These are phyloP conservation scores for Embiotoca jacksoni DNA, from an alignment of 2,113 vertebrate species.

Conservation along the genomic window DNA sequence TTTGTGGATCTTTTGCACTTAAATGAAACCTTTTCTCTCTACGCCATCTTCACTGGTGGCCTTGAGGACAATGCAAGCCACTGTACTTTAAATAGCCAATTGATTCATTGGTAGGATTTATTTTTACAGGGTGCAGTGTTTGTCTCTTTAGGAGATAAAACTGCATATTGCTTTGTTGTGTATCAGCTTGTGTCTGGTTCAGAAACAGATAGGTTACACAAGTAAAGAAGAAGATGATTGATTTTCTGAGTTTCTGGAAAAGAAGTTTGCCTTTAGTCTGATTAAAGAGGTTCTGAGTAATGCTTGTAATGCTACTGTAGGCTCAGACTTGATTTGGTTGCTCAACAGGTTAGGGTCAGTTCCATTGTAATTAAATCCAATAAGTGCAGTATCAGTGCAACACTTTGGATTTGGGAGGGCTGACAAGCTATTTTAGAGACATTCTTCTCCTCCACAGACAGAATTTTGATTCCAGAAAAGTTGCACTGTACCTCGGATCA, in stretches of 20 bases:
- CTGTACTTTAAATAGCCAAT: constrained; percentile 12
- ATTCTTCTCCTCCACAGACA: constrained; percentile 1
- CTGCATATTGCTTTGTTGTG: constrained; percentile 2
- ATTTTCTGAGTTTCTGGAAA: constrained; percentile 21
- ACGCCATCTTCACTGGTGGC: neutral
- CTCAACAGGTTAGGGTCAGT: constrained; percentile 46
- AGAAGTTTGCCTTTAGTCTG: constrained; percentile 17
- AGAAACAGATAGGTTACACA: constrained; percentile 11
- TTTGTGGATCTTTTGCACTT: constrained; percentile 22
- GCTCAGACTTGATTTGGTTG: constrained; percentile 53
- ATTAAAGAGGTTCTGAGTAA: constrained; percentile 34
- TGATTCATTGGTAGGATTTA: constrained; percentile 26
- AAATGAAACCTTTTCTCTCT: constrained; percentile 2
- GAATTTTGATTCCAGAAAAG: constrained; percentile 14
- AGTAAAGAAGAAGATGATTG: constrained; percentile 34
- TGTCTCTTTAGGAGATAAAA: constrained; percentile 14
- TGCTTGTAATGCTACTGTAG: constrained; percentile 33
- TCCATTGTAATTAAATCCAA: constrained; percentile 50
- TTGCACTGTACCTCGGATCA: constrained; percentile 16
- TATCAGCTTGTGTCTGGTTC: neutral
- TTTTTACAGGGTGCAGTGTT: constrained; percentile 24
- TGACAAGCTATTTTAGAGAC: constrained; percentile 16
- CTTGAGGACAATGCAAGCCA: constrained; percentile 7
- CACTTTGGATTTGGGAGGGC: constrained; percentile 29
- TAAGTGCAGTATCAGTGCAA: constrained; percentile 48